These are phyloP conservation scores for Drosophila burlai DNA, from an alignment of 1,140 invertebrate species.

Conservation along the genomic window DNA sequence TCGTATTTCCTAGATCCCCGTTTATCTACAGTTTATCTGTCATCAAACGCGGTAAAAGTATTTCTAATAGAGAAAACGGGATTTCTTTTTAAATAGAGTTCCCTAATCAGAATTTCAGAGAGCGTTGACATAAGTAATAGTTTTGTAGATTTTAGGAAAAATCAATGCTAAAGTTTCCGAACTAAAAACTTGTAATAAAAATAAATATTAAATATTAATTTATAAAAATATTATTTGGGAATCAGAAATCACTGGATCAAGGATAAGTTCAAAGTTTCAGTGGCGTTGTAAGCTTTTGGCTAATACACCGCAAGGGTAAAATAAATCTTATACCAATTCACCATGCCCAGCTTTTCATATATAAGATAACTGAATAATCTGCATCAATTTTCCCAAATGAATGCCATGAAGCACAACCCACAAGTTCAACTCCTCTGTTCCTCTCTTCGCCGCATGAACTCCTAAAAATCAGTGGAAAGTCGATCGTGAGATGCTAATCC, in stretches of 20 bases:
- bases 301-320: not conserved
- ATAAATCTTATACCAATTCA: not conserved
- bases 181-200: too few relatives aligned
- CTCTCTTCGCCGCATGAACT: slow-evolving; percentile 16
- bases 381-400: slow-evolving; percentile 4
- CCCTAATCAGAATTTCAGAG: too few relatives aligned
- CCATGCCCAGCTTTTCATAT: not conserved
- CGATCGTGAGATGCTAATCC: slow-evolving; percentile 51
- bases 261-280: too few relatives aligned
- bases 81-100: not conserved
- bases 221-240: too few relatives aligned
- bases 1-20: not conserved
- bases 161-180: too few relatives aligned
- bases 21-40: not conserved
- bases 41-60: not conserved
- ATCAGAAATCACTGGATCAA: too few relatives aligned
- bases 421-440: slow-evolving; percentile 20
- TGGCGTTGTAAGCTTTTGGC: too few relatives aligned
- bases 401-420: slow-evolving; percentile 20
- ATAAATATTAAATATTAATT: too few relatives aligned
- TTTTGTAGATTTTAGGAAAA: too few relatives aligned
- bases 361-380: slow-evolving; percentile 25
- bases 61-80: not conserved
- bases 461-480: slow-evolving; percentile 35
- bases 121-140: too few relatives aligned